Base-by-base conservation (phyloP, 2,888 invertebrate genomes). In the Pammene aurita region DNA sequence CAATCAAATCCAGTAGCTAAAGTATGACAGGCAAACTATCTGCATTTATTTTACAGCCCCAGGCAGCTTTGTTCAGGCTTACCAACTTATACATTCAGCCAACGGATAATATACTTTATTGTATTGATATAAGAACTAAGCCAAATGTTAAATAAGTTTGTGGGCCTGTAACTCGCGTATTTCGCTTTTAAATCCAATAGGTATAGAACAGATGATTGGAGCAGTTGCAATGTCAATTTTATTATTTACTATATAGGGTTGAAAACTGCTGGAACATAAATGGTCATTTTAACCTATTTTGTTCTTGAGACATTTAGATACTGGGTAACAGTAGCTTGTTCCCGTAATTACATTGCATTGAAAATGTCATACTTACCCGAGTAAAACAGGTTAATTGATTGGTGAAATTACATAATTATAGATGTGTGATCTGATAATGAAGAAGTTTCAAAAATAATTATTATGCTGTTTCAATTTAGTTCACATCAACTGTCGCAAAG, bases 331-430 rank as follows among this genome's bases (percentile, higher is more conserved):
- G 18, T 48, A 16, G 57, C 57, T 58, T 13, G 52, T 13, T 35
- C 42, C 52, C 5, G 34, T 48, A 66, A 66, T 58, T 58, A 66
- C 6, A 38, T 48, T 5, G 34, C 54, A 46, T 54, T 67, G 68
- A 41, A 69, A 69, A 69, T 69, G 64, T 64, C 68, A 69, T 64
- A 64, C n/a, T n/a, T n/a, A n/a, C 58, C 56, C n/a, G 52, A 18
- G 52, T 44, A 44, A 14, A 63, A 68, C 64, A 34, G 58, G 68
- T 64, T 63, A 63, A 68, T 63, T 69, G 58, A 69, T 64, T 58
- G 68, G 52, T 54, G 26, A 58, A 64, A 69, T 69, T 69, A 63
- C 48, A 52, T 60, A 54, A 34, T 54, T 34, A 54, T 34, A 34
- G 34, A 14, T 46, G 26, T 0, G 38, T n/a, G 35, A 38, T 14